phyloP scores from a whole-genome alignment of 2,797 vertebrate genomes.

The Diplodus sargus region DNA sequence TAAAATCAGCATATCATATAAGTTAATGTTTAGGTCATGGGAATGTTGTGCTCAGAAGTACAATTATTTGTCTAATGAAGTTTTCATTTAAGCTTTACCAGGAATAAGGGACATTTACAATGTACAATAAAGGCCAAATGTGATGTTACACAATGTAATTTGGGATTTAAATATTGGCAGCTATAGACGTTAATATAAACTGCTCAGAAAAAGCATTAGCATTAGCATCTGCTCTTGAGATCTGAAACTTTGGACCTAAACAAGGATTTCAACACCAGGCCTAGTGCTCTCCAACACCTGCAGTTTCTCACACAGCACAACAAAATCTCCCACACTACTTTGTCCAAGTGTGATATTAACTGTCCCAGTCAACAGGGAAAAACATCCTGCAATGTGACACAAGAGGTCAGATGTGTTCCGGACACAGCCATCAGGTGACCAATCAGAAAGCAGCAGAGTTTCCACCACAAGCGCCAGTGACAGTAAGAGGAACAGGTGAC shows the following conservation, averaged over 20 bases:
- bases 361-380: not conserved
- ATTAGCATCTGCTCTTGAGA: slow-evolving; percentile 17
- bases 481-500: slow-evolving; percentile 21
- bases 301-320: slow-evolving; percentile 18
- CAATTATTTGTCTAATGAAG: not conserved
- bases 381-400: slow-evolving; percentile 27
- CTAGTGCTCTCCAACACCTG: not conserved
- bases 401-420: not conserved
- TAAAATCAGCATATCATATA: not conserved
- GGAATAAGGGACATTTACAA: not conserved
- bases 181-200: slow-evolving; percentile 2
- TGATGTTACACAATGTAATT: not conserved
- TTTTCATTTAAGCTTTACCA: not conserved
- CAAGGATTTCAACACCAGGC: not conserved
- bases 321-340: slow-evolving; percentile 2
- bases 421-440: slow-evolving; percentile 27
- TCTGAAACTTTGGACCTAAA: not conserved
- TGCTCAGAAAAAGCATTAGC: slow-evolving; percentile 5
- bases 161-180: slow-evolving; percentile 13
- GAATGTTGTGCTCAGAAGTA: not conserved
- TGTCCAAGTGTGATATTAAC: slow-evolving; percentile 4
- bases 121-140: not conserved
- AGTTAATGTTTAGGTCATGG: not conserved
- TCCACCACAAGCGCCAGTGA: slow-evolving; percentile 31
- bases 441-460: slow-evolving; percentile 22